phyloP scores from a whole-genome alignment of 2,888 invertebrate species.

The Pammene aurita region DNA sequence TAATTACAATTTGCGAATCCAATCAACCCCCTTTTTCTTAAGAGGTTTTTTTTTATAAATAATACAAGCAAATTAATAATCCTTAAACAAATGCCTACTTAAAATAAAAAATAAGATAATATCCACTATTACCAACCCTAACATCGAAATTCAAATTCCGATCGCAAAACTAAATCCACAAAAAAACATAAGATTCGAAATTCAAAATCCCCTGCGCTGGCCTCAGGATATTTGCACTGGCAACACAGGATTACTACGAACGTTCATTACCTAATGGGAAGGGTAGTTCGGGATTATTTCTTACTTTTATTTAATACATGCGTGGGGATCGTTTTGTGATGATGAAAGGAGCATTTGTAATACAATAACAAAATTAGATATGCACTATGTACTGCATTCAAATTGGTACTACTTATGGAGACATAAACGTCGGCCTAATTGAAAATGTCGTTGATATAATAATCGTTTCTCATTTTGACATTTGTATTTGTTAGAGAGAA shows the following conservation, averaged over 20 bases:
- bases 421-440: too few species aligned
- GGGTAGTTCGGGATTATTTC: constrained; percentile 46
- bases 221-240: constrained; percentile 68
- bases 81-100: too few species aligned
- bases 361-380: neutral
- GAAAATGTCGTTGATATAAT: too few species aligned
- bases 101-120: too few species aligned
- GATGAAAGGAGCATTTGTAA: constrained; percentile 7
- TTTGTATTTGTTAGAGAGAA: too few species aligned
- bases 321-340: constrained; percentile 12
- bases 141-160: constrained; percentile 20
- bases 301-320: constrained; percentile 35
- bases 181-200: constrained; percentile 58
- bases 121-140: constrained; percentile 4
- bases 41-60: too few species aligned
- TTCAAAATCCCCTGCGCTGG: constrained; percentile 64
- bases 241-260: constrained; percentile 67
- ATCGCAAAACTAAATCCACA: constrained; percentile 42
- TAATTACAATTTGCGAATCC: too few species aligned
- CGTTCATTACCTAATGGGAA: constrained; percentile 71
- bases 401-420: too few species aligned
- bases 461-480: too few species aligned
- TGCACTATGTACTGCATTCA: too few species aligned
- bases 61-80: too few species aligned
- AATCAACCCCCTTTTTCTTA: too few species aligned